A percentile compares a stretch with the other conserved stretches of the same genome.
Evolutionary conservation across 2,113 vertebrate species (phyloP).

Genomic region (Aix galericulata): DNA sequence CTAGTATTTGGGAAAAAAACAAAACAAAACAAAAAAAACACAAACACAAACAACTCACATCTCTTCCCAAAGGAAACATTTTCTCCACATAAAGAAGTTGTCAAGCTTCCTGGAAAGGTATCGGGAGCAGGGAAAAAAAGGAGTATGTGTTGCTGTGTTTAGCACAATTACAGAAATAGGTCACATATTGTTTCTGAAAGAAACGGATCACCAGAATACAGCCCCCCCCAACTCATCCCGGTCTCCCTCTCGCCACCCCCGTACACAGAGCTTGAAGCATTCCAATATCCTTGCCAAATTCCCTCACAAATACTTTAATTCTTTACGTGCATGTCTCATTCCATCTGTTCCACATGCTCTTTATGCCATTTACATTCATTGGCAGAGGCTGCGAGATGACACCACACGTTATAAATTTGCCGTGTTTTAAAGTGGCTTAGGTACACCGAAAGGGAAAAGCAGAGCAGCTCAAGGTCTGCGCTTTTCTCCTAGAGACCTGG

Average conservation of each 20-base stretch:
- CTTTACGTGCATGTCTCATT: constrained; percentile 71
- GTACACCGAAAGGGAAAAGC: fast-evolving
- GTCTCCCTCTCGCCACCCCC: constrained; percentile 49
- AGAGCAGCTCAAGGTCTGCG: background rate
- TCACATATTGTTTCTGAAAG: constrained; percentile 57
- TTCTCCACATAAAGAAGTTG: background rate
- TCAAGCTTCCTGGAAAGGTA: background rate
- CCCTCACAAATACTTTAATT: constrained; percentile 72
- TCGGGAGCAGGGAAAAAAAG: background rate
- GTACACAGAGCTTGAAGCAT: constrained; percentile 47
- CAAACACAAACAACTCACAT: background rate
- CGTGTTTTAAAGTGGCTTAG: background rate
- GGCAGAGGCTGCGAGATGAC: constrained; percentile 66
- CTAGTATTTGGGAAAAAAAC: background rate
- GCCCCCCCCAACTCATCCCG: constrained; percentile 36
- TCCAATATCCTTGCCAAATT: constrained; percentile 67
- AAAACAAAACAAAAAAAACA: background rate
- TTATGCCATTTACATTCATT: constrained; percentile 68
- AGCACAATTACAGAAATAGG: constrained; percentile 53
- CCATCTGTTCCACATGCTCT: constrained; percentile 74
- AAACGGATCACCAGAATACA: constrained; percentile 40
- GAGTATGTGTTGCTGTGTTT: constrained; percentile 36
- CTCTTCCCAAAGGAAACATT: background rate
- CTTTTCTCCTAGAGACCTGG: background rate
- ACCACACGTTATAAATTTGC: constrained; percentile 49